Percentiles rank a stretch among this genome's conserved stretches.
Conservation (phyloP, 2,888 invertebrate genomes). For the Norana najaformis region DNA sequence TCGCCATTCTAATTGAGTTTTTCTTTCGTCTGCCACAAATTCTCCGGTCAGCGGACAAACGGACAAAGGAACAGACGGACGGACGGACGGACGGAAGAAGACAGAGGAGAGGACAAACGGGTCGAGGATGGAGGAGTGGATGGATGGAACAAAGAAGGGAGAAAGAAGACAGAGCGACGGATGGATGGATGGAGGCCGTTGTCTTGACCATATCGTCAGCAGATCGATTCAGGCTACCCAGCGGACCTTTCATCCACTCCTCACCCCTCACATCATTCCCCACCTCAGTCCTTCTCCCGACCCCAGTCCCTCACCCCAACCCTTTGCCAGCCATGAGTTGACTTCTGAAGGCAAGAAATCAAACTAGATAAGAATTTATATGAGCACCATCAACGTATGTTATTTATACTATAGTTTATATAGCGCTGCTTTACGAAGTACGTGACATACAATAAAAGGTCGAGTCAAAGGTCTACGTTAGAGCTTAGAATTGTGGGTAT, state of each 20-base stretch:
- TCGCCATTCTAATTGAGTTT: not conserved
- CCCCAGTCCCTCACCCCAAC: no score
- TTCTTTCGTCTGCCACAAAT: not conserved
- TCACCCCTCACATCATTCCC: not conserved
- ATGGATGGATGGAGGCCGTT: not conserved
- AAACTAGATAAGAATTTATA: not conserved
- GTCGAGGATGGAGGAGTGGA: not conserved
- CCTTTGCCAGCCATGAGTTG: not conserved
- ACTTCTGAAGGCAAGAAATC: not conserved
- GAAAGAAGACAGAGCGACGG: not conserved
- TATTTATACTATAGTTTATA: not conserved
- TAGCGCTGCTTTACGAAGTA: not conserved
- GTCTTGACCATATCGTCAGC: not conserved
- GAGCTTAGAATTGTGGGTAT: no score
- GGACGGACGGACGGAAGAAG: not conserved
- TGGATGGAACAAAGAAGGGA: not conserved
- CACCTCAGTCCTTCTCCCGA: not conserved
- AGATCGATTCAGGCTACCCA: no score
- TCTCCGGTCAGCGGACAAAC: slow-evolving; percentile 3
- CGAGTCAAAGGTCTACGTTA: no score
- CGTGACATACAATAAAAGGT: no score
- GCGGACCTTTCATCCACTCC: not conserved
- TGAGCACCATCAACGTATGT: not conserved
- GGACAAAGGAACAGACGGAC: not conserved
- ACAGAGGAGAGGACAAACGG: not conserved